Evolutionary conservation across 2,888 invertebrate species (phyloP), one percentile per base, ranked within the genome.

Genomic region (Petrophora chlorosata): DNA sequence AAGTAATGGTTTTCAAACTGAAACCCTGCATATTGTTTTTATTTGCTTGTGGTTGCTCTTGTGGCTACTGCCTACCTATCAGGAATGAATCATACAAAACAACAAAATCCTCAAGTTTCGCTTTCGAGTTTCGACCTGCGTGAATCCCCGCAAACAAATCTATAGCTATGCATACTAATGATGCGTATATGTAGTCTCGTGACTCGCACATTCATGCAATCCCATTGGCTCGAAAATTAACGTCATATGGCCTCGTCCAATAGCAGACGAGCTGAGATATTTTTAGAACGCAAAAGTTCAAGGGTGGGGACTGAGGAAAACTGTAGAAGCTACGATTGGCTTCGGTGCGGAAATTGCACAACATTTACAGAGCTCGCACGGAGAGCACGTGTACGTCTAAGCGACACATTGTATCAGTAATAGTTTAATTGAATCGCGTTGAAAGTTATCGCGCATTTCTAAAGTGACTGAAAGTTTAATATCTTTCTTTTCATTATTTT

Each of bases 271-370:
- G 60, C 25, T 25, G 52, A 65, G 73, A 58, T 90, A 90, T 90
- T 90, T 90, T 85, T 90, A 89, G 90, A 87, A 81, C 73, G 61
- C 58, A 64, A 73, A 69, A 59, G 64, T 62, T 49, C 57, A 62
- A 63, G 70, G 67, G 83, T 66, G 82, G 89, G 90, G 85, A 74
- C 73, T 62, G 73, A 79, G 81, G 84, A 86, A 88, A 86, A 86
- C 71, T 61, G 74, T 76, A 71, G 56, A 61, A 57, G 65, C 55
- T 51, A 51, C 70, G 46, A 51, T 46, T 53, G 50, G 55, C 34
- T n/a, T 12, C 45, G 60, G 54, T 64, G 63, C 65, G 63, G 73
- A 64, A 74, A 75, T 90, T 89, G 85, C 88, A 88, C 90, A 87
- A 89, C 61, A 79, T 76, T 88, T 87, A 81, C 70, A 62, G 63